Base-by-base conservation (phyloP, 2,888 invertebrate genomes). In the Drosophila cognata region DNA sequence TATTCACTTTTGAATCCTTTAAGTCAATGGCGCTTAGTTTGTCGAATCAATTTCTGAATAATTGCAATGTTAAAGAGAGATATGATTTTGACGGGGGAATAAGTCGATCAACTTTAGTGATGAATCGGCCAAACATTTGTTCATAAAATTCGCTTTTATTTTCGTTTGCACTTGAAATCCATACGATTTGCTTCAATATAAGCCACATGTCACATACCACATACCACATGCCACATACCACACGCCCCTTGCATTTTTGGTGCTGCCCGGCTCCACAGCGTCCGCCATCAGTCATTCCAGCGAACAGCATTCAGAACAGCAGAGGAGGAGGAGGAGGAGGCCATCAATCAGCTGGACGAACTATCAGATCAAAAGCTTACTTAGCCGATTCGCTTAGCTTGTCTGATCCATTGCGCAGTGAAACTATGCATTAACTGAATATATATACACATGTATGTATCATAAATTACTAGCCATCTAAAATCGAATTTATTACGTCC, bases 261-360 rank as follows among this genome's bases (percentile, higher is more conserved):
- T 48, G 58, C 48, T 56, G 33, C 63, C 41, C 2, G n/a, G 25
- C 57, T 58, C 52, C 25, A 43, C 29, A 38, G n/a, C 52, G 21
- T 31, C 35, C 35, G 51, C 63, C 71, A 87, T 84, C 68, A 68
- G 25, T 82, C 82, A 84, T 67, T 53, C 43, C 57, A 46, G 68
- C 51, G 58, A 55, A 56, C 58, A 31, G 48, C 36, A 53, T 48
- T 51, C 51, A 25, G 51, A 36, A 55, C 36, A 18, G 57, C 64
- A 57, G 43, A 31, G 21, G 21, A 21, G 21, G 21, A 21, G 21
- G 21, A 25, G 52, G 58, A 59, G 48, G 53, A 41, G 62, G 64
- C 69, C 81, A 84, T 89, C 89, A 71, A 84, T 89, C 89, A 86
- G 74, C 59, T 60, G 83, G 68, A 60, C 71, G 64, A 79, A 71